phyloP scores from a whole-genome alignment of 2,888 invertebrate species.

The Trichacis sp. region DNA sequence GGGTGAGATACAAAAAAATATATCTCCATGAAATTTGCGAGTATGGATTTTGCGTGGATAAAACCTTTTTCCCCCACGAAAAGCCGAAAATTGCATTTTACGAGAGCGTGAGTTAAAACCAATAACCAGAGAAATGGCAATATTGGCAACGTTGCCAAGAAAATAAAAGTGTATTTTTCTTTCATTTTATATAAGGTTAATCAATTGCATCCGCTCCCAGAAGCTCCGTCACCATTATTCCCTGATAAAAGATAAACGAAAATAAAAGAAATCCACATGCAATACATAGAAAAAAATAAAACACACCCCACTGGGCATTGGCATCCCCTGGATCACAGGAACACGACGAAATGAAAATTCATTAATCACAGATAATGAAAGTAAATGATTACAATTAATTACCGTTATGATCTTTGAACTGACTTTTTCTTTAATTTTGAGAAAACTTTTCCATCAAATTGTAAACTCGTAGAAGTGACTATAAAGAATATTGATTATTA shows the following conservation, averaged over 20 bases:
- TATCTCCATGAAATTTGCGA: too few species aligned
- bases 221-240: conserved; percentile 36
- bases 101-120: too few species aligned
- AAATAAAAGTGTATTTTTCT: neutral
- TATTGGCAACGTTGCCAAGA: neutral
- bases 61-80: too few species aligned
- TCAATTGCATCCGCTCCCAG: conserved; percentile 11
- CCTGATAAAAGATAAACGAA: conserved; percentile 24
- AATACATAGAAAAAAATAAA: conserved; percentile 66
- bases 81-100: too few species aligned
- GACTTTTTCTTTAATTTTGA: too few species aligned
- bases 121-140: neutral
- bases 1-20: too few species aligned
- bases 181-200: neutral
- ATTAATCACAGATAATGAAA: conserved; percentile 56
- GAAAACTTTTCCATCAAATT: too few species aligned
- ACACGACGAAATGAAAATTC: conserved; percentile 61
- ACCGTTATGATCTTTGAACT: too few species aligned
- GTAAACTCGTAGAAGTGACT: too few species aligned
- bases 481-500: too few species aligned
- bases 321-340: conserved; percentile 74
- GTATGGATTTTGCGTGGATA: too few species aligned
- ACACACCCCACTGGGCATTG: conserved; percentile 78
- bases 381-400: too few species aligned
- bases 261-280: conserved; percentile 59